Evolutionary conservation across 92 coral and sea anemone genomes (phyloP).

Genomic region (Actinostola sp.): DNA sequence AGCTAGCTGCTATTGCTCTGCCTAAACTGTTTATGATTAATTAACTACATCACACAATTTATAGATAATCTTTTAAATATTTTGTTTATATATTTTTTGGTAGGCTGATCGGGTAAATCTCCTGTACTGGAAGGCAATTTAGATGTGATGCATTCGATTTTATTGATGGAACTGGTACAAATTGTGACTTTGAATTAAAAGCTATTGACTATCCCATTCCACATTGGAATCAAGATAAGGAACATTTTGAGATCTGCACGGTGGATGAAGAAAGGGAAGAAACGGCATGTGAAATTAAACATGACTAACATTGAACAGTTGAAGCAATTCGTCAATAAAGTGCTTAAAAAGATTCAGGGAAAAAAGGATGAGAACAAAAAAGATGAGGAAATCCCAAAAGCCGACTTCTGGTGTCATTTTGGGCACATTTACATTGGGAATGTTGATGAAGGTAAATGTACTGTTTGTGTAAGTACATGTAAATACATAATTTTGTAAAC

Average conservation of each 20-base stretch:
- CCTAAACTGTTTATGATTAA: too few relatives aligned
- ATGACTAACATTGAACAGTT: background rate
- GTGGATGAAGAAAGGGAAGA: background rate
- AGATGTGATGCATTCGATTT: background rate
- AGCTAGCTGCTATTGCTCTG: too few relatives aligned
- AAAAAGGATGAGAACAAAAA: background rate
- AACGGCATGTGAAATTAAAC: background rate
- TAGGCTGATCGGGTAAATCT: too few relatives aligned
- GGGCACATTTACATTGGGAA: slow-evolving; percentile 27
- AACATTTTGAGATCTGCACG: background rate
- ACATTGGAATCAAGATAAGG: background rate
- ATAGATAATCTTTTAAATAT: too few relatives aligned
- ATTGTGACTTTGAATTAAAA: background rate
- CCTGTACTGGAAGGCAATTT: too few relatives aligned
- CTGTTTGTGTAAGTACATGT: background rate
- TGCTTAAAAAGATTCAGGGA: slow-evolving; percentile 10
- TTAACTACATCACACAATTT: too few relatives aligned
- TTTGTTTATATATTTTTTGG: too few relatives aligned
- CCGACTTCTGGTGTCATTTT: slow-evolving; percentile 32
- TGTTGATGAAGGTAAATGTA: slow-evolving; percentile 19
- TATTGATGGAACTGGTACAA: background rate
- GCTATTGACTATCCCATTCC: background rate
- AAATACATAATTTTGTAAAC: too few relatives aligned
- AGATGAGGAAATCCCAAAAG: background rate
- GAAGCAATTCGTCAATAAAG: background rate